phyloP scores from a whole-genome alignment of 53 echinoderm and acorn worm genomes.

The Echinometra lucunter region DNA sequence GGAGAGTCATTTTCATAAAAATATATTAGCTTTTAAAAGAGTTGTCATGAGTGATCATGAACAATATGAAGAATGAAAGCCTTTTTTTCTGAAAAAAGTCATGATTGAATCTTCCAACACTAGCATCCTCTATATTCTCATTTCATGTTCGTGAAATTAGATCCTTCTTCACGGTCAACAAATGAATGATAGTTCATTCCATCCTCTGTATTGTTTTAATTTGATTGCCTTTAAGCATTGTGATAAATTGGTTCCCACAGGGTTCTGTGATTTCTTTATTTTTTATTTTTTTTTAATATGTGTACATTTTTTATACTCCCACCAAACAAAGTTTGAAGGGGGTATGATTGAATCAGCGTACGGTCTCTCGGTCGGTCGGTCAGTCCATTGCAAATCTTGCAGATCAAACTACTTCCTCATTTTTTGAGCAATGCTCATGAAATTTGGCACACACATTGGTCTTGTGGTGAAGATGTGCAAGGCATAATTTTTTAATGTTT shows the following conservation, averaged over 20 bases:
- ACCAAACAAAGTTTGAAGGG: too few relatives aligned
- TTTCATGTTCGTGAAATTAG: not conserved
- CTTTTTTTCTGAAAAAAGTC: not conserved
- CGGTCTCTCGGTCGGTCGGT: too few relatives aligned
- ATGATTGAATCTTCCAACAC: not conserved
- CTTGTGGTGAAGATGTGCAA: too few relatives aligned
- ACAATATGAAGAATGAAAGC: conserved; percentile 14
- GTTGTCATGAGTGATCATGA: not conserved
- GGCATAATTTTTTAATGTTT: too few relatives aligned
- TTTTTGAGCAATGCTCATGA: too few relatives aligned
- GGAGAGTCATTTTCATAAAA: not conserved
- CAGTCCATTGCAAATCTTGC: too few relatives aligned
- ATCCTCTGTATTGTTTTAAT: not conserved
- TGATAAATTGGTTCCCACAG: not conserved
- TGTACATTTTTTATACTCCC: too few relatives aligned
- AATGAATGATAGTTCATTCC: not conserved
- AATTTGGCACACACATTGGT: too few relatives aligned
- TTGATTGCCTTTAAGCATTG: not conserved
- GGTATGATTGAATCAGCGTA: too few relatives aligned
- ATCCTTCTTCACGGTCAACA: not conserved
- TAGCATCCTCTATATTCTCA: not conserved
- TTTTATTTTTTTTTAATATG: not conserved
- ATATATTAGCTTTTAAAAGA: not conserved
- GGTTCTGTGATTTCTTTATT: not conserved
- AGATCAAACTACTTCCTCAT: too few relatives aligned